Evolutionary conservation across 2,113 vertebrate species (phyloP).

Genomic region (Empidonax alnorum): DNA sequence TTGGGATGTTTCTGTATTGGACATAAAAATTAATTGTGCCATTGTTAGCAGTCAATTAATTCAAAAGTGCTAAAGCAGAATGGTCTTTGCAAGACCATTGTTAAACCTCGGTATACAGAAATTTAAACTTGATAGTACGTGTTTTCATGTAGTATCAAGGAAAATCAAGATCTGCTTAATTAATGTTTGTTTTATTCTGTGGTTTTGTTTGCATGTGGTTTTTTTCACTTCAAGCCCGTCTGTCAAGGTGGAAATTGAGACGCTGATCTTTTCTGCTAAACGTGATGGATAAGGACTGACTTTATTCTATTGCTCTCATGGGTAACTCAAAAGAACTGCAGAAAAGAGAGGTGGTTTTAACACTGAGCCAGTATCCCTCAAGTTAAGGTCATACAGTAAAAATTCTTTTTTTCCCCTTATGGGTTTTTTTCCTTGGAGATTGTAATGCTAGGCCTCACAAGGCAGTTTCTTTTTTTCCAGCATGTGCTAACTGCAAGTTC

Average conservation of each 20-base stretch:
- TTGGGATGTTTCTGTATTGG: neutral
- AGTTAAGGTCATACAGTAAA: neutral
- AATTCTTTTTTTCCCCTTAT: accelerated
- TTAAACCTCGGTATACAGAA: neutral
- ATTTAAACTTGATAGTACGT: neutral
- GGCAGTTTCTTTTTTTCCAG: neutral
- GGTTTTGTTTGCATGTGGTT: neutral
- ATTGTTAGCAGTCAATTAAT: accelerated
- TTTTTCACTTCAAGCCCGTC: neutral
- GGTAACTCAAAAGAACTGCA: neutral
- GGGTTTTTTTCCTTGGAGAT: too few species aligned
- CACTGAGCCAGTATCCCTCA: neutral
- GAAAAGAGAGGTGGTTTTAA: neutral
- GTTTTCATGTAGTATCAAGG: neutral
- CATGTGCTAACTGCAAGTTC: neutral
- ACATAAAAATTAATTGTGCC: accelerated
- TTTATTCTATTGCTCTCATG: neutral
- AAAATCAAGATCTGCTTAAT: neutral
- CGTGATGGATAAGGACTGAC: neutral
- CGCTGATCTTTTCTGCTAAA: neutral
- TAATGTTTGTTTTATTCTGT: neutral
- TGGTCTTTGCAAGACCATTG: neutral
- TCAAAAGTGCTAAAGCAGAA: neutral
- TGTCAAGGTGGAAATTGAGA: neutral
- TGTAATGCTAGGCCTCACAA: accelerated